Conservation (phyloP, 2,888 invertebrate genomes). For the Malthinus flaveolus region DNA sequence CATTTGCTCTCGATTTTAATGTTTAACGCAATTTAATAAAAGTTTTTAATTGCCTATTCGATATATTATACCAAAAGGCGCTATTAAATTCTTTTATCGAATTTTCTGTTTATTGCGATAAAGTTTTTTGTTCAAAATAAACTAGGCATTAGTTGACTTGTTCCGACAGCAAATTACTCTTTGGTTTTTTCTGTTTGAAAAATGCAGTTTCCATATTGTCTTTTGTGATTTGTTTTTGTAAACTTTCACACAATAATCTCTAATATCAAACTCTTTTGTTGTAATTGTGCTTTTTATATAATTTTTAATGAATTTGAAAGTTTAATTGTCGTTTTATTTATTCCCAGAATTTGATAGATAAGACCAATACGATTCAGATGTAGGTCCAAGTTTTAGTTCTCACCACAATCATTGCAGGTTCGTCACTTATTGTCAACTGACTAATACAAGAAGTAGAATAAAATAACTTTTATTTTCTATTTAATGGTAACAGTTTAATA, state of each 20-base stretch:
- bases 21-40: neutral
- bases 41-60: neutral
- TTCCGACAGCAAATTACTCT: slow-evolving; percentile 5
- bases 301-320: slow-evolving; percentile 25
- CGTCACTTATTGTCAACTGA: no score
- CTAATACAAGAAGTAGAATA: no score
- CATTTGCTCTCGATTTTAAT: neutral
- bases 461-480: no score
- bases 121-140: no score
- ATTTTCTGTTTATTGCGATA: no score
- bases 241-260: slow-evolving; percentile 18
- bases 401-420: no score
- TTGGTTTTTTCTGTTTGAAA: slow-evolving; percentile 16
- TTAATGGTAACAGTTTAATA: no score
- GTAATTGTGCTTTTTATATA: slow-evolving; percentile 35
- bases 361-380: no score
- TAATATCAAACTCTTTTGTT: slow-evolving; percentile 24
- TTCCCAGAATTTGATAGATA: no score
- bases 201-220: neutral
- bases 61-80: neutral
- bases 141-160: no score
- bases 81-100: slow-evolving; percentile 3
- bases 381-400: no score
- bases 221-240: slow-evolving; percentile 28
- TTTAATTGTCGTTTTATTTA: no score